Base-by-base conservation (phyloP, 2,113 vertebrate species). In the western clawed frog (Xenopus tropicalis) region DNA sequence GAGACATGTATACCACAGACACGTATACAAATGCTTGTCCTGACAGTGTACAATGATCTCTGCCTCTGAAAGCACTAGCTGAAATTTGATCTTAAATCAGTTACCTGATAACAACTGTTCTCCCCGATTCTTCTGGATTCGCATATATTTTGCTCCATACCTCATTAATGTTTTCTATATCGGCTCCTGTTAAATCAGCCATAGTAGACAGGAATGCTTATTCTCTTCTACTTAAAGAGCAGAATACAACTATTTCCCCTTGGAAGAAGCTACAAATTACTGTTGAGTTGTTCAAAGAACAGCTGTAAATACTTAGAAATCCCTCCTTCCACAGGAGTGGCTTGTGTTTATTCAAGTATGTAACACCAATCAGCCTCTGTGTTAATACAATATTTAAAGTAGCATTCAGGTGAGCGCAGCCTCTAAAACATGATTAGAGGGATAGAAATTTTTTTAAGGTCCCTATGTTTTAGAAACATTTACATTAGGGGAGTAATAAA, bases 211-310 rank as follows among this genome's bases (percentile, higher is more conserved):
- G 57, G 19, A 17, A 54, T 59, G 57, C 22, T 59, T 23, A 59
- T 9, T 22, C 57, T 22, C 57, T 23, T 20, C 57, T 23, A 20
- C 57, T 22, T 23, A 23, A 4, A 11, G 22, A 59, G 57, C 10
- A 59, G 57, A 59, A 59, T 59, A 59, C 57, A 59, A 59, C 20
- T 24, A 22, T 59, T 59, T 59, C 57, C 22, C 22, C 22, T 59
- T 23, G 20, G 57, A 59, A 59, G 57, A 59, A 59, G 57, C 57
- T 22, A 23, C 21, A 11, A 59, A 23, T 59, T 59, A 23, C 57
- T 23, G 57, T 59, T 59, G 20, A 59, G 57, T 24, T 59, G 52
- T 13, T 22, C 20, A 19, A 57, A 59, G 20, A 59, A 59, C 57
- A 59, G 57, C 57, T 59, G 57, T 59, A 59, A 59, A 14, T 59